Percentiles rank a stretch among this genome's conserved stretches.
Conservation (phyloP, 2,888 invertebrate genomes). For the Tridacna crocea region DNA sequence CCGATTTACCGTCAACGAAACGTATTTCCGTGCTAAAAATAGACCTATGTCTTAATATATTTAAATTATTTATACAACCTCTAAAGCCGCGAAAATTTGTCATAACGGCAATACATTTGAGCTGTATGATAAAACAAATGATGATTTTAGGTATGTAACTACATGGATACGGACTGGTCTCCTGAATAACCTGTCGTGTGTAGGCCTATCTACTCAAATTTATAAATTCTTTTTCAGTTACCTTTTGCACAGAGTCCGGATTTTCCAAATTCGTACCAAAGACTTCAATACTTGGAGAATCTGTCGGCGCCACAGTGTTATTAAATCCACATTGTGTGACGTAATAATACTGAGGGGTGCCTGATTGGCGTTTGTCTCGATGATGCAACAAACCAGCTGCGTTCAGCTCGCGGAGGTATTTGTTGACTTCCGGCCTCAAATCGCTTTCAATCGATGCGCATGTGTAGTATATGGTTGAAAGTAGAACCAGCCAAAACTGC, state of each 20-base stretch:
- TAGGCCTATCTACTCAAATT: no score
- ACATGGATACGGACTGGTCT: no score
- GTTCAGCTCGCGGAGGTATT: conserved; percentile 14
- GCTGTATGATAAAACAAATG: no score
- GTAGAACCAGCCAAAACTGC: neutral
- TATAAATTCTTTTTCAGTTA: neutral
- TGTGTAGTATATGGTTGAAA: neutral
- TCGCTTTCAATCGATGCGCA: neutral
- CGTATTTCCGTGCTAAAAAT: no score
- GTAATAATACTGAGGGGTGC: conserved; percentile 11
- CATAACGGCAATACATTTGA: no score
- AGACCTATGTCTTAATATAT: no score
- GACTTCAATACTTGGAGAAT: conserved; percentile 44
- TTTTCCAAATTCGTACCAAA: conserved; percentile 22
- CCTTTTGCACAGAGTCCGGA: conserved; percentile 23
- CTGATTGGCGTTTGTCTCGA: conserved; percentile 33
- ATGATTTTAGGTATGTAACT: no score
- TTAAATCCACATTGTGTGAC: conserved; percentile 51
- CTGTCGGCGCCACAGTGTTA: conserved; percentile 18
- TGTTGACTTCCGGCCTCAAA: neutral
- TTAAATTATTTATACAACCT: no score
- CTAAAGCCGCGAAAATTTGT: no score
- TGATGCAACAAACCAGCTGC: conserved; percentile 9
- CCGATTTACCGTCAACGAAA: no score
- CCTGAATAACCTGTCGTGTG: no score